Conservation (phyloP, 2,888 invertebrate species). For the Scelioninae gen. 1 region DNA sequence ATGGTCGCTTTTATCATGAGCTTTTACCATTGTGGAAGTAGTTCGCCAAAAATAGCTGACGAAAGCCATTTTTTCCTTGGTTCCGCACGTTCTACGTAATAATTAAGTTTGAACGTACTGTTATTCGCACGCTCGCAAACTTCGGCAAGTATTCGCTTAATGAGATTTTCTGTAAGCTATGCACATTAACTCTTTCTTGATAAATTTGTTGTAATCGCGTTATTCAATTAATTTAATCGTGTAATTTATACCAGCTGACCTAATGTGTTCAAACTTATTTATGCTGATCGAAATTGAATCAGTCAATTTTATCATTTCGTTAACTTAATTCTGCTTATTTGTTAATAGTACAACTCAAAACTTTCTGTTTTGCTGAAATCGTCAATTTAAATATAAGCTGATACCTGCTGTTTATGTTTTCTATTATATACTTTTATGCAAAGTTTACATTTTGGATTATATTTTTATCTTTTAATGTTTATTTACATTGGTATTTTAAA, state of each 20-base stretch:
- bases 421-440: no score
- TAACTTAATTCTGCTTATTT: no score
- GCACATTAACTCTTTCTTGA: constrained; percentile 18
- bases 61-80: not conserved
- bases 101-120: constrained; percentile 1
- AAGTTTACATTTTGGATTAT: no score
- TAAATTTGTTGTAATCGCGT: constrained; percentile 9
- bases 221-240: constrained; percentile 16
- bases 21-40: no score
- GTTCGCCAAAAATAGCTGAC: constrained; percentile 4
- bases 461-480: no score
- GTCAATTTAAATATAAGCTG: no score
- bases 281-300: no score
- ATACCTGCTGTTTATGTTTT: no score
- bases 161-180: constrained; percentile 15
- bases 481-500: no score
- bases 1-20: not conserved
- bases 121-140: not conserved
- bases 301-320: no score
- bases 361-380: no score
- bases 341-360: no score
- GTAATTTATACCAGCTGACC: not conserved
- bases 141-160: constrained; percentile 1
- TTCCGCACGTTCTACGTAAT: not conserved
- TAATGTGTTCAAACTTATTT: not conserved